Evolutionary conservation across 2,797 vertebrate species (phyloP).

Genomic region (Eupleurogrammus muticus): DNA sequence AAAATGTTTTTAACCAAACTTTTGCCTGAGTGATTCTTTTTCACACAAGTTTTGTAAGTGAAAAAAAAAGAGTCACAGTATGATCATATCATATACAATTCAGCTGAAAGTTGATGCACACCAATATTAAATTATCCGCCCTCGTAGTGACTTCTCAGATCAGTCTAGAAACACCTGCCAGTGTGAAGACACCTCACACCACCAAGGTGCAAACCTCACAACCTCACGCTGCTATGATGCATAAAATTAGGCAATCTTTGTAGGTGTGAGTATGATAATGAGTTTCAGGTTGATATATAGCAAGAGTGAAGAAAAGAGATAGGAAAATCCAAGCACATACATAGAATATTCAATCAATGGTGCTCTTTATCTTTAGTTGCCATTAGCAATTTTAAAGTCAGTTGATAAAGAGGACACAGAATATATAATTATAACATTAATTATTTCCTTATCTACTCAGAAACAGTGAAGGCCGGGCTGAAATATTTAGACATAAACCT

Average conservation of each 20-base stretch:
- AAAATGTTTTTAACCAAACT: too few relatives aligned
- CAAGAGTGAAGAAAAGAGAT: neutral
- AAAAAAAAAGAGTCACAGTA: neutral
- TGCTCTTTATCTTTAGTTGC: conserved; percentile 29
- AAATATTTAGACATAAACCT: conserved; percentile 47
- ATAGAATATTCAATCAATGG: conserved; percentile 12
- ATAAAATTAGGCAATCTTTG: neutral
- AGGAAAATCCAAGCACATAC: neutral
- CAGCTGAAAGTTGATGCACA: neutral
- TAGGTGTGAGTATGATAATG: neutral
- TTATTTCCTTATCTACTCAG: conserved; percentile 49
- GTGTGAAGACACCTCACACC: neutral
- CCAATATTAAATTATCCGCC: neutral
- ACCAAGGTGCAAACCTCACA: too few relatives aligned
- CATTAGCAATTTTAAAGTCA: conserved; percentile 31
- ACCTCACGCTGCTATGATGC: too few relatives aligned
- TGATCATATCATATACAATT: neutral
- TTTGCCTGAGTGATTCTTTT: neutral
- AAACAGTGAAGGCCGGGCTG: conserved; percentile 16
- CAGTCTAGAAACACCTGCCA: neutral
- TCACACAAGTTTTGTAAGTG: neutral
- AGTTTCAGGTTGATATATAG: conserved; percentile 4
- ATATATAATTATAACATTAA: conserved; percentile 50
- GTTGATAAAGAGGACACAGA: conserved; percentile 47
- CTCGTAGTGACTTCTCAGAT: neutral